These are phyloP conservation scores for Hyles euphorbiae DNA, from an alignment of 1,140 invertebrate genomes.

Conservation along the genomic window DNA sequence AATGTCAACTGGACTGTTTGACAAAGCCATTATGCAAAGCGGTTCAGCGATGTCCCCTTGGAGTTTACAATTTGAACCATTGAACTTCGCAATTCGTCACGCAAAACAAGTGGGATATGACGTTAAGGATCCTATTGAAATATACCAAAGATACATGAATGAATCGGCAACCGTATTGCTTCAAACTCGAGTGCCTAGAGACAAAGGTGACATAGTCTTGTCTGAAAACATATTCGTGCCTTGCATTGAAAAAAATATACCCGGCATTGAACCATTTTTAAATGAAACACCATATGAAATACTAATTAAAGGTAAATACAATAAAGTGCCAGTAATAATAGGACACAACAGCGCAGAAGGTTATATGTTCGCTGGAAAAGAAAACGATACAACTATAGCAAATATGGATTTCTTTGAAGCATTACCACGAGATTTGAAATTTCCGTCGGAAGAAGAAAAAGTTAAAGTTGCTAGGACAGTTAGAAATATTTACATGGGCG, in stretches of 20 bases:
- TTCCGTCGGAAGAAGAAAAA: constrained; percentile 37
- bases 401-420: constrained; percentile 40
- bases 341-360: constrained; percentile 59
- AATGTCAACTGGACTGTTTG: constrained; percentile 52
- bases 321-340: constrained; percentile 49
- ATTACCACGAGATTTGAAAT: constrained; percentile 45
- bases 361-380: constrained; percentile 53
- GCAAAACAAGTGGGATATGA: constrained; percentile 41
- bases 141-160: constrained; percentile 44
- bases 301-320: constrained; percentile 31
- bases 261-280: constrained; percentile 35
- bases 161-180: constrained; percentile 37
- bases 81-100: constrained; percentile 37
- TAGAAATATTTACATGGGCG: constrained; percentile 38
- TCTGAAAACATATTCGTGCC: constrained; percentile 62
- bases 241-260: constrained; percentile 41
- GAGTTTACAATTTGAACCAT: constrained; percentile 48
- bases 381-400: constrained; percentile 49
- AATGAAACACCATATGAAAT: constrained; percentile 46
- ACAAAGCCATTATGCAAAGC: constrained; percentile 77
- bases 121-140: constrained; percentile 44
- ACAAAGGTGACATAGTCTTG: constrained; percentile 37
- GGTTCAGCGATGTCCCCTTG: constrained; percentile 68
- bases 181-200: constrained; percentile 39
- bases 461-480: constrained; percentile 25